phyloP scores from a whole-genome alignment of 2,888 invertebrate species.

The Neelides folsomi region DNA sequence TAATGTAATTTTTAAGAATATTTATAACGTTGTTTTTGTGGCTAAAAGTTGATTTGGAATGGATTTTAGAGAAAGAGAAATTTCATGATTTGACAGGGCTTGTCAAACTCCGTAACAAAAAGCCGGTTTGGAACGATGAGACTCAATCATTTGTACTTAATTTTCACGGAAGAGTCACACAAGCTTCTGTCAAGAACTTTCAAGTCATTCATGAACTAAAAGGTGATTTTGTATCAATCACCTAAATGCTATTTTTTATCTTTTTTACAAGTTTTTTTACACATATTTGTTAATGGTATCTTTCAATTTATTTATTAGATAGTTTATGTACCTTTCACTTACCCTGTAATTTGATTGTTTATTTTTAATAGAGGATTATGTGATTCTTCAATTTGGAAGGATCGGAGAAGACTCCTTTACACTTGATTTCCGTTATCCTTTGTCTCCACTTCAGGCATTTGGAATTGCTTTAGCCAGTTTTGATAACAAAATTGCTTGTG shows the following conservation, averaged over 20 bases:
- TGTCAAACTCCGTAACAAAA: slow-evolving; percentile 91
- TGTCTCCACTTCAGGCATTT: slow-evolving; percentile 96
- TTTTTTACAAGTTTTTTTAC: background rate
- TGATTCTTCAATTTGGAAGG: slow-evolving; percentile 98
- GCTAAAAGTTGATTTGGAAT: no score
- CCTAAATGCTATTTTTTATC: background rate
- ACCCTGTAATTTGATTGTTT: slow-evolving; percentile 4
- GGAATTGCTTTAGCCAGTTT: slow-evolving; percentile 96
- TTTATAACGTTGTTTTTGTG: no score
- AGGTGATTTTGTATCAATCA: slow-evolving; percentile 42
- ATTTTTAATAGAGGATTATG: slow-evolving; percentile 63
- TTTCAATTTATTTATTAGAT: background rate
- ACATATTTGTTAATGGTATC: background rate
- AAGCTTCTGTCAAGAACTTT: slow-evolving; percentile 99
- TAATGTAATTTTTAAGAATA: no score
- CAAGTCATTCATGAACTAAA: slow-evolving; percentile 96
- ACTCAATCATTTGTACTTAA: slow-evolving; percentile 98
- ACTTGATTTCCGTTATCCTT: slow-evolving; percentile 95
- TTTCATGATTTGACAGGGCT: slow-evolving; percentile 74
- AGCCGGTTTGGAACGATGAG: slow-evolving; percentile 98
- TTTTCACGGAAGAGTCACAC: slow-evolving; percentile 96
- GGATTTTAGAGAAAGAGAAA: slow-evolving; percentile 47
- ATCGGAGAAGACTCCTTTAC: slow-evolving; percentile 96
- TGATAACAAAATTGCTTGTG: slow-evolving; percentile 96
- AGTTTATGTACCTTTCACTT: background rate